Base-by-base conservation (phyloP, 2,113 vertebrate genomes). In the Progne subis region DNA sequence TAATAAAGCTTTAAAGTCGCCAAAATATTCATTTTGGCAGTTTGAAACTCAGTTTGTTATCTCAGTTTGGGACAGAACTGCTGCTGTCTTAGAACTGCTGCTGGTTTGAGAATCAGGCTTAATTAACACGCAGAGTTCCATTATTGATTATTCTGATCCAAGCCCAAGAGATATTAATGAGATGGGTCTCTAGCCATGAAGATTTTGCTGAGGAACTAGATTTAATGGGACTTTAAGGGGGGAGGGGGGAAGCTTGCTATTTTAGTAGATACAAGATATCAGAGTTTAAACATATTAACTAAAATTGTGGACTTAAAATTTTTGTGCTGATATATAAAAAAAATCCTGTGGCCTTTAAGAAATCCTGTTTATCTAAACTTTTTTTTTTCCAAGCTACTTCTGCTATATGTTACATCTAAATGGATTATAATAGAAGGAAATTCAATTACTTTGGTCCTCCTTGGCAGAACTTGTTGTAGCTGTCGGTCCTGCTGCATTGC, bases 381-480 rank as follows among this genome's bases (percentile, higher is more conserved):
- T 43, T 59, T 2, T 59, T 32, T 47, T 76, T 60, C 41, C 1
- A 88, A 81, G 49, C 69, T 81, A 50, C 53, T 94, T 77, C 82
- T 96, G 59, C 92, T 95, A 91, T 90, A 93, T 83, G 82, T 88
- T 96, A 67, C 46, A 78, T 69, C 79, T 93, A 97, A 97, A 90
- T 94, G 76, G 93, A 90, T 94, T 96, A 77, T 96, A 96, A 95
- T 88, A 7, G 68, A 97, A 96, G 76, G 47, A 85, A 96, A 97
- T 95, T 74, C 57, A 95, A 96, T 96, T 97, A 95, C 82, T 91
- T 74, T 55, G 60, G 63, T 43, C 32, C 64, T 93, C 63, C 34
- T 94, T 93, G 90, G 94, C 95, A 95, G 90, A 53, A 90, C 70
- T 41, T 63, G 64, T 23, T 70, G 59, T 56, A 94, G 77, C 95